phyloP scores from a whole-genome alignment of 2,888 invertebrate genomes.

The Teinopalpus imperialis region DNA sequence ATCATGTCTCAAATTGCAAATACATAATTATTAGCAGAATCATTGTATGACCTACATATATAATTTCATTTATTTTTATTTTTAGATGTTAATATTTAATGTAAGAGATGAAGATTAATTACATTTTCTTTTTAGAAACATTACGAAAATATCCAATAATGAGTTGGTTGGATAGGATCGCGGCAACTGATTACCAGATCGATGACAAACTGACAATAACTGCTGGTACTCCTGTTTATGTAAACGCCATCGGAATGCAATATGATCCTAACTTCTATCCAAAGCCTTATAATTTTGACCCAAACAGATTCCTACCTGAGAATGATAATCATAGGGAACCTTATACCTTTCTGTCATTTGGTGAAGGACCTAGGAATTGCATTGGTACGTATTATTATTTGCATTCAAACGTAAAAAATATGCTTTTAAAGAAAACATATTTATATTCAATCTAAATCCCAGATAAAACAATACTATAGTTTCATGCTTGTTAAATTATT shows the following conservation, averaged over 20 bases:
- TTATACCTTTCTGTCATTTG: conserved; percentile 12
- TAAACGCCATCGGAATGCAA: conserved; percentile 22
- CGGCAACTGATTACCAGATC: conserved; percentile 26
- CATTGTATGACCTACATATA: no score
- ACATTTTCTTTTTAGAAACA: no score
- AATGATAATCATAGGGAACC: neutral
- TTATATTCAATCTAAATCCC: no score
- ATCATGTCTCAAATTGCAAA: no score
- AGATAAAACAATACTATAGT: no score
- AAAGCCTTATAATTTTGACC: conserved; percentile 1
- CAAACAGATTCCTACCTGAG: conserved; percentile 3
- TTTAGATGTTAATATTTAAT: no score
- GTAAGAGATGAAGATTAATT: no score
- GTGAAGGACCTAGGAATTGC: conserved; percentile 29
- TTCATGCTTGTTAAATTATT: no score
- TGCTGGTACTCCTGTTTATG: conserved; percentile 29
- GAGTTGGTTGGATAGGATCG: conserved; percentile 27
- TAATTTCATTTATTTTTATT: no score
- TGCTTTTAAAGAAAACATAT: no score
- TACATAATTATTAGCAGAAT: no score
- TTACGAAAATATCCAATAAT: conserved; percentile 24
- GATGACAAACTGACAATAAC: conserved; percentile 27
- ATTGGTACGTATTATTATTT: conserved; percentile 29
- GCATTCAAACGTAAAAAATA: no score
- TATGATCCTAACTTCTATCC: conserved; percentile 9